phyloP scores from a whole-genome alignment of 2,113 vertebrate genomes.

The Hemibagrus wyckioides region DNA sequence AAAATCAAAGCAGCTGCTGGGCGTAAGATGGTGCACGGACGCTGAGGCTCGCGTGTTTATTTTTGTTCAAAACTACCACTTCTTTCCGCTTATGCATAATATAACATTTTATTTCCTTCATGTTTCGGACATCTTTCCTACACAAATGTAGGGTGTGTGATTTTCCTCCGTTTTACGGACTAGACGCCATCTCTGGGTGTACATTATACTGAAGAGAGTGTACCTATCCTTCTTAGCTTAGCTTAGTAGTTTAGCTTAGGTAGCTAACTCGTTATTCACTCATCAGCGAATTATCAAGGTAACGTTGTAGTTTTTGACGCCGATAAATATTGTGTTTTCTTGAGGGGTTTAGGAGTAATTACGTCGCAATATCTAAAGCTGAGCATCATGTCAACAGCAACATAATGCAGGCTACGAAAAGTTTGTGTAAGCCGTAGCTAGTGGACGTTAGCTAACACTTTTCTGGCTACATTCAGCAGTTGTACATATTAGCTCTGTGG shows the following conservation, averaged over 20 bases:
- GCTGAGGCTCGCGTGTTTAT: constrained; percentile 23
- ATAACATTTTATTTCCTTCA: neutral
- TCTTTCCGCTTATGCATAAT: neutral
- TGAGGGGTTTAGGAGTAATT: neutral
- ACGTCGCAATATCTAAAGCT: neutral
- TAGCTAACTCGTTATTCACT: neutral
- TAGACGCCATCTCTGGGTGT: neutral
- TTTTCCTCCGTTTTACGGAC: neutral
- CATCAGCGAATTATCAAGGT: neutral
- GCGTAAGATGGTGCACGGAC: constrained; percentile 46
- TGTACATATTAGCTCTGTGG: neutral
- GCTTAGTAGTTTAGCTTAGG: neutral
- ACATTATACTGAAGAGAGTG: neutral
- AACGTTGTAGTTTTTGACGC: neutral
- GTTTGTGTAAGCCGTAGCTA: neutral
- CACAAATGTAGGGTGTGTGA: neutral
- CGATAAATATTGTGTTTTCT: neutral
- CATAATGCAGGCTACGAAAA: neutral
- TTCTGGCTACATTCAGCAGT: neutral
- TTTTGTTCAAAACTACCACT: neutral
- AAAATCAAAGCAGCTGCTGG: constrained; percentile 46
- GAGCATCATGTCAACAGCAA: neutral
- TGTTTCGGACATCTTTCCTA: too few species aligned
- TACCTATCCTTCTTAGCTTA: neutral
- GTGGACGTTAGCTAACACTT: neutral